These are phyloP conservation scores for Cerceris rybyensis DNA, from an alignment of 2,888 invertebrate species.

Conservation along the genomic window DNA sequence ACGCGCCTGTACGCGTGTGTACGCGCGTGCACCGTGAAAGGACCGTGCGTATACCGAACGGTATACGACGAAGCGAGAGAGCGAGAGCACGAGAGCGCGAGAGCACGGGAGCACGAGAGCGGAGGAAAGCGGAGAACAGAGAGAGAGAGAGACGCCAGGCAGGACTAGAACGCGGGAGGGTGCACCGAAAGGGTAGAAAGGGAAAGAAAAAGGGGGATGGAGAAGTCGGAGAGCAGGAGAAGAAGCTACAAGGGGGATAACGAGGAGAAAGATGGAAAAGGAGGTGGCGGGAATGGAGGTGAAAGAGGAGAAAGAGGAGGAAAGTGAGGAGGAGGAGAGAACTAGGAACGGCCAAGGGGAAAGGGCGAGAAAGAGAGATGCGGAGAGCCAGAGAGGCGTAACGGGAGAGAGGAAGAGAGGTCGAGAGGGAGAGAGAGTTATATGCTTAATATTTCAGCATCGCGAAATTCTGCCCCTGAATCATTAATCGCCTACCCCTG, in stretches of 20 bases:
- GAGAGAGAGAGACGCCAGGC: no score
- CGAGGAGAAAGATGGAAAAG: neutral
- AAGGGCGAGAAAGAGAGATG: conserved; percentile 57
- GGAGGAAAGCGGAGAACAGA: conserved; percentile 26
- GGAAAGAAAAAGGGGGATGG: conserved; percentile 4
- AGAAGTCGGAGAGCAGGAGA: conserved; percentile 5
- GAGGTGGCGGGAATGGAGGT: conserved; percentile 22
- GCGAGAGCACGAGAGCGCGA: conserved; percentile 30
- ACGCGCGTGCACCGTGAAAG: conserved; percentile 59
- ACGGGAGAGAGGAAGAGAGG: conserved; percentile 19
- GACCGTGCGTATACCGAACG: conserved; percentile 60
- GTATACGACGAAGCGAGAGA: conserved; percentile 27
- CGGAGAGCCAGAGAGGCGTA: conserved; percentile 22
- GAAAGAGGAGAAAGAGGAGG: conserved; percentile 32
- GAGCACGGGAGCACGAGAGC: conserved; percentile 38
- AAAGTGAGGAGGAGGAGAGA: conserved; percentile 30
- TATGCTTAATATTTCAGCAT: conserved; percentile 78
- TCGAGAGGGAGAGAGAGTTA: conserved; percentile 69
- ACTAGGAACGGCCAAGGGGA: conserved; percentile 41
- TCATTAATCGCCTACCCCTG: conserved; percentile 74
- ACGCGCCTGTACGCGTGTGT: conserved; percentile 50
- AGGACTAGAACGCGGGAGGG: no score
- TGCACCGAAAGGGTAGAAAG: conserved; percentile 12
- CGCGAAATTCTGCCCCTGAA: conserved; percentile 78
- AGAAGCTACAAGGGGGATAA: conserved; percentile 17